phyloP scores from a whole-genome alignment of 2,888 invertebrate species.

The Chaitophorus viminalis region DNA sequence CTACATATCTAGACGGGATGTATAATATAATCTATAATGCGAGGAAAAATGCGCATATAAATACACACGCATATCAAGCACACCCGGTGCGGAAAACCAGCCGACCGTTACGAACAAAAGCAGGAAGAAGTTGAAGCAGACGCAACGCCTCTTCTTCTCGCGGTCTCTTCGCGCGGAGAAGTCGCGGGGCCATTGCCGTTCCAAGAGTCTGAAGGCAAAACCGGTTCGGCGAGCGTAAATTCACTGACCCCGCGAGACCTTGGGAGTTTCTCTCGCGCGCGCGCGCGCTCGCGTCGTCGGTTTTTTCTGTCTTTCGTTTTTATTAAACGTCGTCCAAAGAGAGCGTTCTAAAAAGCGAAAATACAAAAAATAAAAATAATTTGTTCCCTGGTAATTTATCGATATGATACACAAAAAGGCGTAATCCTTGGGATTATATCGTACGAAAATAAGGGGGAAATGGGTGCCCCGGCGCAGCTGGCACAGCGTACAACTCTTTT shows the following conservation, averaged over 20 bases:
- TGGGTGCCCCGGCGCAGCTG: conserved; percentile 23
- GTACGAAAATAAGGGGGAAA: conserved; percentile 33
- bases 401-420: conserved; percentile 38
- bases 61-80: too few relatives aligned
- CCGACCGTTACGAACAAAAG: conserved; percentile 60
- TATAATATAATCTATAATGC: too few relatives aligned
- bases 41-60: background rate
- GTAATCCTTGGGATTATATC: conserved; percentile 58
- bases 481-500: conserved; percentile 45
- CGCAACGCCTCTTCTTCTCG: background rate
- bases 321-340: conserved; percentile 31
- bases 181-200: conserved; percentile 2
- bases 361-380: conserved; percentile 32
- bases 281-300: too few relatives aligned
- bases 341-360: conserved; percentile 40
- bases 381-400: conserved; percentile 46
- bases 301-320: conserved; percentile 28
- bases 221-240: conserved; percentile 60
- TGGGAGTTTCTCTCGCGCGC: conserved; percentile 56
- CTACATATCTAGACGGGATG: too few relatives aligned
- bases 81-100: background rate
- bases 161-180: background rate
- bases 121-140: conserved; percentile 48
- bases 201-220: conserved; percentile 43
- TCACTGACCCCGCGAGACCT: conserved; percentile 62